phyloP scores from a whole-genome alignment of 2,888 invertebrate genomes.

The Epistrophella euchroma region DNA sequence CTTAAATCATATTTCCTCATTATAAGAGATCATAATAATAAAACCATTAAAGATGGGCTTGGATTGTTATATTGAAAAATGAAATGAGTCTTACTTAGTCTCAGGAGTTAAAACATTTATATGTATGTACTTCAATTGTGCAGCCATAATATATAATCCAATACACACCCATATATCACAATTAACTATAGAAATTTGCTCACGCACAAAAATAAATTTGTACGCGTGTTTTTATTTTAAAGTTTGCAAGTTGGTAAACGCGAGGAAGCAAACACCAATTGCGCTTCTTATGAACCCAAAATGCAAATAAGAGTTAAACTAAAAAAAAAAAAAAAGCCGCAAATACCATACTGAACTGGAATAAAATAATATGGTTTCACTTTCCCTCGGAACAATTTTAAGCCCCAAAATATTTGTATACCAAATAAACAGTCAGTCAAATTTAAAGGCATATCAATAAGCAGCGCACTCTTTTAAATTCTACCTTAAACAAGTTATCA shows the following conservation, averaged over 20 bases:
- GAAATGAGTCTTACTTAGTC: too few species aligned
- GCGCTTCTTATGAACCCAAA: background rate
- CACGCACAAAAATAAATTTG: background rate
- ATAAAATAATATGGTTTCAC: slow-evolving; percentile 29
- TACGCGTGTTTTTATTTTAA: too few species aligned
- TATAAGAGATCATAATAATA: too few species aligned
- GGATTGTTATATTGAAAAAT: too few species aligned
- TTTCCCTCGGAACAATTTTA: slow-evolving; percentile 53
- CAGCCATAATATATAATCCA: background rate
- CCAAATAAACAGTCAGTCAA: slow-evolving; percentile 34
- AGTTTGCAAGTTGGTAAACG: too few species aligned
- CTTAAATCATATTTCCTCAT: too few species aligned
- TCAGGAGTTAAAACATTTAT: background rate
- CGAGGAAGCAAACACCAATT: background rate
- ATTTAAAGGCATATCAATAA: slow-evolving; percentile 35
- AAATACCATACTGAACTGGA: background rate
- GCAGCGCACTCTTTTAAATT: slow-evolving; percentile 22
- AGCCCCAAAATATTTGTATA: slow-evolving; percentile 56
- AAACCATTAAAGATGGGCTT: too few species aligned
- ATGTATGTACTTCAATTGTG: background rate
- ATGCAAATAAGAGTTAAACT: background rate
- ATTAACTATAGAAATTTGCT: background rate
- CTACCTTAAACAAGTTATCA: background rate
- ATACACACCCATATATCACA: background rate
- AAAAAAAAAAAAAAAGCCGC: background rate